These are phyloP conservation scores for Microtus agrestis DNA, from an alignment of 2,797 vertebrate species.

Conservation along the genomic window DNA sequence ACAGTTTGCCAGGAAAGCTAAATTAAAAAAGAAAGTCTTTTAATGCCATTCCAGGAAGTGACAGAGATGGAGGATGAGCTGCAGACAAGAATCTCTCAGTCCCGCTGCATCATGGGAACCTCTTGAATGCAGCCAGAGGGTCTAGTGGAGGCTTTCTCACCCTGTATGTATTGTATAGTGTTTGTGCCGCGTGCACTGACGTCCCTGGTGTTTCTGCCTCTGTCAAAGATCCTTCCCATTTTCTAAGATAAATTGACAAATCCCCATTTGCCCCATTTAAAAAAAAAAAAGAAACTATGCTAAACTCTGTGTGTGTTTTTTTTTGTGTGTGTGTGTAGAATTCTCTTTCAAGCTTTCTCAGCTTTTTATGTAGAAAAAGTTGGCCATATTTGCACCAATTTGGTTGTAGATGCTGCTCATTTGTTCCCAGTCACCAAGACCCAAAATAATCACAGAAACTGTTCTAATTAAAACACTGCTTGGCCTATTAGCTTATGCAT, in stretches of 20 bases:
- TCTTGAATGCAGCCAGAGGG: rapidly evolving
- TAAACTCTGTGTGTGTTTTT: too few relatives aligned
- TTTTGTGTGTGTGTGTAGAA: too few relatives aligned
- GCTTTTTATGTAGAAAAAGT: too few relatives aligned
- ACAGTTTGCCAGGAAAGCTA: slow-evolving; percentile 30
- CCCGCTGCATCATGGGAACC: not conserved
- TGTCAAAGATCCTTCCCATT: not conserved
- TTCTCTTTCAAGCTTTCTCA: too few relatives aligned
- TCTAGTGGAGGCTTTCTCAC: rapidly evolving
- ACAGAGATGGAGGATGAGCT: not conserved
- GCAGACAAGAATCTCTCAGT: not conserved
- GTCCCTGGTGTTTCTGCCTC: not conserved
- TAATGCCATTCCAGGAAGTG: not conserved
- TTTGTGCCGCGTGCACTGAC: not conserved
- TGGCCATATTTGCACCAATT: too few relatives aligned
- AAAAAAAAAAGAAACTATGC: too few relatives aligned
- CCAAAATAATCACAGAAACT: too few relatives aligned
- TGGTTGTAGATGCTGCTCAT: too few relatives aligned
- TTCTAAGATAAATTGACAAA: slow-evolving; percentile 54
- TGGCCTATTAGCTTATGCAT: too few relatives aligned
- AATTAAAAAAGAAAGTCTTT: slow-evolving; percentile 22
- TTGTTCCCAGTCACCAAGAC: too few relatives aligned
- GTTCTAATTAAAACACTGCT: too few relatives aligned
- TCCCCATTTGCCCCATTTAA: not conserved
- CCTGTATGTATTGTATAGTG: not conserved